phyloP scores from a whole-genome alignment of 2,113 vertebrate species.

The Myrmecobius fasciatus region DNA sequence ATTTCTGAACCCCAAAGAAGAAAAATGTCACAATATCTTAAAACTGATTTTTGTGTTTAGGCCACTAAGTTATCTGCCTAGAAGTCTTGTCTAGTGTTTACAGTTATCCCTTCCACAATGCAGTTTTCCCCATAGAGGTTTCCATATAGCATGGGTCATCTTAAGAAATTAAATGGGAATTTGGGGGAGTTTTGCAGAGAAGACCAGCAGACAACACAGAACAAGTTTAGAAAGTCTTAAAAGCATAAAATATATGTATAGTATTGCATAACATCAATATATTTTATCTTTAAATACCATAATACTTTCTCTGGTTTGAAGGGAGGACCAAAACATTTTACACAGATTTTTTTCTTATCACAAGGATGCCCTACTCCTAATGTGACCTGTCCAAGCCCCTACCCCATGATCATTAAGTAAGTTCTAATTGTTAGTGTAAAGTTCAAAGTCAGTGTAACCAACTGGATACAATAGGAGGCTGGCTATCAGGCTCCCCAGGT shows the following conservation, averaged over 20 bases:
- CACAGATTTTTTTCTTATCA: background rate
- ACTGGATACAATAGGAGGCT: background rate
- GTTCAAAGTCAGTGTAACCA: background rate
- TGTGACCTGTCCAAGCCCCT: background rate
- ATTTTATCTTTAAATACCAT: background rate
- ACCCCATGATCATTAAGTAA: background rate
- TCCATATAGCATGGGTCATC: background rate
- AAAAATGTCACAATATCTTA: background rate
- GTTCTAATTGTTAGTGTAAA: background rate
- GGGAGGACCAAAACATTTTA: background rate
- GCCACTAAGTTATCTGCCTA: background rate
- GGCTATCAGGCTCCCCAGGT: slow-evolving; percentile 7
- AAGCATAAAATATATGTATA: background rate
- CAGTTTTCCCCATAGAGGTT: background rate
- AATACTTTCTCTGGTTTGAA: background rate
- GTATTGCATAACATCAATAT: background rate
- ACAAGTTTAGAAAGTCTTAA: background rate
- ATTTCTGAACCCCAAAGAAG: background rate
- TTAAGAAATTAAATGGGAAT: background rate
- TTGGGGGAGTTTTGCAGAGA: background rate
- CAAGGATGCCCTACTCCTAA: background rate
- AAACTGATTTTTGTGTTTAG: slow-evolving; percentile 11
- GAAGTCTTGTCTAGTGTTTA: background rate
- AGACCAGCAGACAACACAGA: no score
- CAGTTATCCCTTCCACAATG: background rate